phyloP scores from a whole-genome alignment of 2,113 vertebrate species.

The Etheostoma spectabile region DNA sequence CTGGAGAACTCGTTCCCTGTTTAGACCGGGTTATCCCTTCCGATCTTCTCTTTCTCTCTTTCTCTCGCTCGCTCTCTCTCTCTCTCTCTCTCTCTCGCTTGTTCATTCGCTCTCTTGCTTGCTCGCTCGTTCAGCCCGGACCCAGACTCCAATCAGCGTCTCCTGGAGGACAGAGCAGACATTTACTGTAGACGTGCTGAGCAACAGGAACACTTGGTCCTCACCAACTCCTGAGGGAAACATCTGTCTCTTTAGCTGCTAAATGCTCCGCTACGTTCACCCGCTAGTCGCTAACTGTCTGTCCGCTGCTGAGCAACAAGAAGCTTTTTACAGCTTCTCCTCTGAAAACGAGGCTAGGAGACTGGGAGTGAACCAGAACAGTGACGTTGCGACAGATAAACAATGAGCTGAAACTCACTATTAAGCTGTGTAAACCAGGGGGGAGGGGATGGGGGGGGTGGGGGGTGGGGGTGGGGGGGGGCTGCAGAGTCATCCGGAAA shows the following conservation, averaged over 20 bases:
- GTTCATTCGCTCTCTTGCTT: slow-evolving; percentile 56
- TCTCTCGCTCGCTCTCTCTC: slow-evolving; percentile 19
- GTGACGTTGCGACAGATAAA: too few species aligned
- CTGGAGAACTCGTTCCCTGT: slow-evolving; percentile 65
- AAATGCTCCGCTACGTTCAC: too few species aligned
- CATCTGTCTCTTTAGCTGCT: not conserved
- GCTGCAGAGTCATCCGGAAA: too few species aligned
- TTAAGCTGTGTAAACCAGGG: too few species aligned
- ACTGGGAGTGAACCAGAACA: too few species aligned
- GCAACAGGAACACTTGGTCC: not conserved
- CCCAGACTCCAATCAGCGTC: slow-evolving; percentile 82
- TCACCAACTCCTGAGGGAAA: not conserved
- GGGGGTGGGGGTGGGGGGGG: too few species aligned
- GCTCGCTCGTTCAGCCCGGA: slow-evolving; percentile 56
- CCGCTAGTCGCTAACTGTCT: too few species aligned
- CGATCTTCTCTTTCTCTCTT: slow-evolving; percentile 60
- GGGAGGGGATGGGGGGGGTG: too few species aligned
- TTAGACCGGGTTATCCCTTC: slow-evolving; percentile 58
- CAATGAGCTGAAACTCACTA: too few species aligned
- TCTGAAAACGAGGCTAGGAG: too few species aligned
- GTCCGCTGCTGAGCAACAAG: too few species aligned
- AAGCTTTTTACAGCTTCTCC: too few species aligned
- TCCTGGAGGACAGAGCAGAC: slow-evolving; percentile 79
- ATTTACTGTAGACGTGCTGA: slow-evolving; percentile 65
- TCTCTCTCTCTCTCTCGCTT: slow-evolving; percentile 57